Base-by-base conservation (phyloP, 2,797 vertebrate species). In the Cottoperca gobio region DNA sequence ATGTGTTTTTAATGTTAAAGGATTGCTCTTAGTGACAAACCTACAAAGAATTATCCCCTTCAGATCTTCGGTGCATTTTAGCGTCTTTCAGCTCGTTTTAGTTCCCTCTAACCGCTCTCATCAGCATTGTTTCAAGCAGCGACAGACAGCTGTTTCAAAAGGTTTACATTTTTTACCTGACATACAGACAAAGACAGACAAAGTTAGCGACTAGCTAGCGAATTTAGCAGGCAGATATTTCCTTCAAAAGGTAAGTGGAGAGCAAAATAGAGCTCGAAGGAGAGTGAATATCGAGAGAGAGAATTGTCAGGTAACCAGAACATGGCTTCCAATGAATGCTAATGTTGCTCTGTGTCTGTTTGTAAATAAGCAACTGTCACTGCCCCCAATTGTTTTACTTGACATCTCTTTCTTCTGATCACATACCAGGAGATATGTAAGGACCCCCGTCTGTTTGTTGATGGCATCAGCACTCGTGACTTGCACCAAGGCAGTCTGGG, bases 391-490 rank as follows among this genome's bases (percentile, higher is more conserved):
- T 37, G 1, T 28, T 0, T 60, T 19, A 7, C 24, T 26, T 68
- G 11, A 16, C 19, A 1, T 2, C 2, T 66, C 11, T 55, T 24
- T 48, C 3, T 7, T 57, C 12, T 61, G 19, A 26, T 59, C 23
- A 4, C 7, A 5, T 26, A 63, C 19, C 79, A 96, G 96, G 95
- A 96, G 65, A 88, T 96, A 35, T 96, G 95, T 76, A 94, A 92
- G 58, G 93, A 95, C 64, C 96, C 96, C n/a, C 92, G 92, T 21
- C 92, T 96, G 59, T 96, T 96, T 83, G 94, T 96, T 16, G 95
- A 96, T 6, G 96, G 96, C 68, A 95, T 96, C 83, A 96, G 96
- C 88, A 94, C 96, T 12, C 92, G 93, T n/a, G 96, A 96, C 88
- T 76, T 96, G 64, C 94, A 96, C 87, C 96, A 96, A 81, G 96